These are phyloP conservation scores for Phortica magna DNA, from an alignment of 2,888 invertebrate genomes.

Conservation along the genomic window DNA sequence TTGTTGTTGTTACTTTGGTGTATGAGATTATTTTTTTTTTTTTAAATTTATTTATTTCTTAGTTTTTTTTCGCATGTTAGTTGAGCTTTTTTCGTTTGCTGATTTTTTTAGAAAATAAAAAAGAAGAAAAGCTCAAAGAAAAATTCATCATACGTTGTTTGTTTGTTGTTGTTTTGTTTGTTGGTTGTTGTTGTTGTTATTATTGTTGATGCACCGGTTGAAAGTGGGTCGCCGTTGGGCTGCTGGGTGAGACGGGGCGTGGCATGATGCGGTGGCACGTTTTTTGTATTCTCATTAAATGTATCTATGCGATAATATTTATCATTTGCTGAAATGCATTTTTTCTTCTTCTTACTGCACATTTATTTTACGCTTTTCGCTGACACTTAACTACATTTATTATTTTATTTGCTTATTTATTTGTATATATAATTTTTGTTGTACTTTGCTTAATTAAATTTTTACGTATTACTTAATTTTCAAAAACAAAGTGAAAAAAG, in stretches of 20 bases:
- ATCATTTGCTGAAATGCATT: slow-evolving; percentile 1
- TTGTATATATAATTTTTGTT: neutral
- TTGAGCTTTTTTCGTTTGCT: neutral
- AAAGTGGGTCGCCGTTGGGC: too few relatives aligned
- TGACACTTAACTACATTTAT: too few relatives aligned
- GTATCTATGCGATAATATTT: neutral
- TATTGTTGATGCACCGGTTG: too few relatives aligned
- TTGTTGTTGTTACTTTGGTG: slow-evolving; percentile 37
- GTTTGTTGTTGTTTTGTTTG: too few relatives aligned
- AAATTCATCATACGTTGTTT: too few relatives aligned
- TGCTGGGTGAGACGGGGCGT: too few relatives aligned
- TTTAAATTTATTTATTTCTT: neutral
- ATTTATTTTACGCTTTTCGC: neutral
- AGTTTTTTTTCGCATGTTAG: neutral
- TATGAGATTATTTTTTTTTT: slow-evolving; percentile 37
- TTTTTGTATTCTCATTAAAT: too few relatives aligned
- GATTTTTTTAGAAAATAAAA: too few relatives aligned
- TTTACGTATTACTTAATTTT: slow-evolving; percentile 29
- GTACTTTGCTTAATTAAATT: neutral
- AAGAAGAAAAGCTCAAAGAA: too few relatives aligned
- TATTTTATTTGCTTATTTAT: neutral
- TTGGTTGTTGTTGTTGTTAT: too few relatives aligned
- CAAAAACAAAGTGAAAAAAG: neutral
- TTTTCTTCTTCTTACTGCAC: neutral
- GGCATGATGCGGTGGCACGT: too few relatives aligned